Conservation (phyloP, 2,888 invertebrate species). For the Apocheima hispidaria region DNA sequence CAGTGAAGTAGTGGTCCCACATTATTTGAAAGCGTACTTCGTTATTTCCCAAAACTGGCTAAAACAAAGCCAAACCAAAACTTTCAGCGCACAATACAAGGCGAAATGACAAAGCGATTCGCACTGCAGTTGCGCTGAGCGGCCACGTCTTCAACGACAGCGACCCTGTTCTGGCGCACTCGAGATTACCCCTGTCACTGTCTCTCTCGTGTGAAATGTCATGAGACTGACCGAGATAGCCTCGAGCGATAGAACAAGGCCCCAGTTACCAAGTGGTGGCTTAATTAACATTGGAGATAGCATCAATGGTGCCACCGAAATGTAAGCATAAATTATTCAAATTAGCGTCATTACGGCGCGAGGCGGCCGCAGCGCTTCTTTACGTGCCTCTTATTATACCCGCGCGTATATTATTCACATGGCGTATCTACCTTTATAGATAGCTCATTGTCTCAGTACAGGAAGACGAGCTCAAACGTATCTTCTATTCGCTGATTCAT, state of each 20-base stretch:
- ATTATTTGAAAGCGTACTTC: no score
- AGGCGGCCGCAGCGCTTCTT: conserved; percentile 3
- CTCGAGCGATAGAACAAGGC: background rate
- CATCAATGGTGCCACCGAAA: conserved; percentile 31
- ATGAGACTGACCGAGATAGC: background rate
- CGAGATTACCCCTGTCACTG: background rate
- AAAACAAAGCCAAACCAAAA: background rate
- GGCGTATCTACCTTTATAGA: conserved; percentile 1
- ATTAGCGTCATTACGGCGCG: conserved; percentile 27
- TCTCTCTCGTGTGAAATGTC: background rate
- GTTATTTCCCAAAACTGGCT: no score
- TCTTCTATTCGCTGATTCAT: background rate
- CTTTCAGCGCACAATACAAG: background rate
- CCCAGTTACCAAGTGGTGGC: conserved; percentile 1
- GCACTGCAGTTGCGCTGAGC: conserved; percentile 3
- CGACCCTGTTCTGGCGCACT: background rate
- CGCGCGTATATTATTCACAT: background rate
- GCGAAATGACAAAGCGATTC: conserved; percentile 21
- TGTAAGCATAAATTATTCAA: conserved; percentile 36
- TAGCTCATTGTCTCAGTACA: no score
- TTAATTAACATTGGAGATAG: conserved; percentile 35
- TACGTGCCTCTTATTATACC: background rate
- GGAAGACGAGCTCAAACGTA: no score
- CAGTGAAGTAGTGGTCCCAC: no score
- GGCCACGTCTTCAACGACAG: background rate